phyloP scores from a whole-genome alignment of 2,888 invertebrate species.

The Hyalella azteca region DNA sequence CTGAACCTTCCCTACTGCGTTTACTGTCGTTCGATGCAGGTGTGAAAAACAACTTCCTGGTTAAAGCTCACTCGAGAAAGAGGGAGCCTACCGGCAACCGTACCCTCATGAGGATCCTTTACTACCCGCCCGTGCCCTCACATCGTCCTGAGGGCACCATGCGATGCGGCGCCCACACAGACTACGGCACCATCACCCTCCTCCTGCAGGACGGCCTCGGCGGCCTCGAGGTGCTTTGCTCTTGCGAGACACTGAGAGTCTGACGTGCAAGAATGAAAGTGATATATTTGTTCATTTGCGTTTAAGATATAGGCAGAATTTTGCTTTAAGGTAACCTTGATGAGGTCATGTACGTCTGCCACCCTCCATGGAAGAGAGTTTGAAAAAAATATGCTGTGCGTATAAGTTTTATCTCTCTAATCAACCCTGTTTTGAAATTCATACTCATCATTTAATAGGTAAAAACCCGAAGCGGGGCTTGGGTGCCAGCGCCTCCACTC shows the following conservation, averaged over 20 bases:
- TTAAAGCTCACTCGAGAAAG: background rate
- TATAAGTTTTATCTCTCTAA: no score
- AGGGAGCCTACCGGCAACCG: constrained; percentile 10
- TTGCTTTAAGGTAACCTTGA: no score
- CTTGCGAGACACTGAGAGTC: no score
- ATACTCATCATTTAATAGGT: no score
- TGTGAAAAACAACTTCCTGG: background rate
- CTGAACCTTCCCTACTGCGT: no score
- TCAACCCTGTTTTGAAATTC: no score
- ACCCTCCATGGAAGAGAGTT: no score
- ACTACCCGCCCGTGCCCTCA: constrained; percentile 71
- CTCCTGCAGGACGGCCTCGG: constrained; percentile 76
- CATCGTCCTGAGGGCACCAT: constrained; percentile 66
- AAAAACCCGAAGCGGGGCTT: constrained; percentile 72
- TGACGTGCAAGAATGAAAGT: no score
- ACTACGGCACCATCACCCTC: constrained; percentile 72
- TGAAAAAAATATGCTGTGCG: no score
- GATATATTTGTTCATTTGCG: no score
- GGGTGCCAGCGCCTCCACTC: constrained; percentile 69
- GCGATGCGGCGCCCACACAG: constrained; percentile 75
- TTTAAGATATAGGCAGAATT: no score
- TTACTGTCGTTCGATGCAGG: background rate
- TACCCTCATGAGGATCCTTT: constrained; percentile 70
- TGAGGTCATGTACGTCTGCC: no score
- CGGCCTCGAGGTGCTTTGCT: constrained; percentile 71